phyloP scores from a whole-genome alignment of 2,888 invertebrate genomes.

The Thecocarcelia acutangulata region DNA sequence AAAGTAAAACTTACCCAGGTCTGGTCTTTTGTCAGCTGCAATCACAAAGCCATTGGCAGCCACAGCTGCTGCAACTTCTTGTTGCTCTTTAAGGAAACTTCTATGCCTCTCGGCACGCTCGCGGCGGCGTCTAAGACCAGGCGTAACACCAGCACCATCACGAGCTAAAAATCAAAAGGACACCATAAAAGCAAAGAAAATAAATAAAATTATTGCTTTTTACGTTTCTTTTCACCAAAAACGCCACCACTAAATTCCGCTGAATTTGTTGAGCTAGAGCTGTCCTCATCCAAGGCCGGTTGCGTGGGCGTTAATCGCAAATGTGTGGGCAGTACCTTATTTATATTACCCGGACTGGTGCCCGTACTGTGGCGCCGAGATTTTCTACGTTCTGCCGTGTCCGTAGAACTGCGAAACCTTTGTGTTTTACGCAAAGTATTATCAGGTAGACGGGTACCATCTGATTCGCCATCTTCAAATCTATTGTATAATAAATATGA shows the following conservation, averaged over 20 bases:
- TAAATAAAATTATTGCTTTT: conserved; percentile 25
- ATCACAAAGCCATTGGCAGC: conserved; percentile 75
- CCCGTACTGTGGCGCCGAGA: conserved; percentile 89
- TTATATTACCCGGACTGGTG: conserved; percentile 82
- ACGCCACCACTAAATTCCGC: conserved; percentile 79
- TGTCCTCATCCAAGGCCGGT: conserved; percentile 80
- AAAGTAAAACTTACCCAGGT: conserved; percentile 75
- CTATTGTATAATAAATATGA: conserved; percentile 70
- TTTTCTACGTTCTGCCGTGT: conserved; percentile 88
- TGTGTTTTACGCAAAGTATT: conserved; percentile 88
- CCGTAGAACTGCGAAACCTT: conserved; percentile 84
- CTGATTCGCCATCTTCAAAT: conserved; percentile 83
- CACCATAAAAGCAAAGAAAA: neutral
- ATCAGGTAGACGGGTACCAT: conserved; percentile 84
- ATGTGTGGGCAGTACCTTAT: conserved; percentile 77
- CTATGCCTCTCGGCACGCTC: conserved; percentile 93
- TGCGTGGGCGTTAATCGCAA: conserved; percentile 78
- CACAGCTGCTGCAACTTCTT: conserved; percentile 83
- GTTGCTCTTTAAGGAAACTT: conserved; percentile 92
- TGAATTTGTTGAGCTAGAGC: conserved; percentile 83
- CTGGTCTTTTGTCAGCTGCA: conserved; percentile 77
- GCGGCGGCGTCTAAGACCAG: conserved; percentile 89
- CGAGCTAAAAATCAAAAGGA: conserved; percentile 39
- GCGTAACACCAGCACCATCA: conserved; percentile 87
- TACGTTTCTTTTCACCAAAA: conserved; percentile 78